Percentiles rank a stretch among this genome's conserved stretches.
Conservation (phyloP, 2,797 vertebrate genomes). For the Oryzias dopingdopingensis region DNA sequence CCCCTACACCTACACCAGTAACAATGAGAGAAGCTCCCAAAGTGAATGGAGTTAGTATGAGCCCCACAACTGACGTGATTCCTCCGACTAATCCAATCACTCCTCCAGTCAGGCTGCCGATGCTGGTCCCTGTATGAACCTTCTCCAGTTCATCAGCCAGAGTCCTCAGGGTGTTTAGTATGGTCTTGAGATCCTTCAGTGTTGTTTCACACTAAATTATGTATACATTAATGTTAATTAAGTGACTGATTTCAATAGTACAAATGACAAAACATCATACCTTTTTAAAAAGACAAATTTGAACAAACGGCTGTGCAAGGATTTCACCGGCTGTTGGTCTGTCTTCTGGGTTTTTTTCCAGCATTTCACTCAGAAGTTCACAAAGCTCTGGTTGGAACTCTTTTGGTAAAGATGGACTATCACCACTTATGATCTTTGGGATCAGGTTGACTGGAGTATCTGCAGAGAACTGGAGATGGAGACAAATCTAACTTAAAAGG, state of each 20-base stretch:
- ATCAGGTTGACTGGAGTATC: neutral
- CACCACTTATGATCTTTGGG: too few relatives aligned
- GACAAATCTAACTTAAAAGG: neutral
- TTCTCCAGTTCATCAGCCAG: slow-evolving; percentile 24
- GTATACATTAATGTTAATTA: neutral
- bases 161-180: neutral
- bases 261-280: neutral
- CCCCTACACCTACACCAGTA: slow-evolving; percentile 33
- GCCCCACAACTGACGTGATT: slow-evolving; percentile 41
- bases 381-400: neutral
- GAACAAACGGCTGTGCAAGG: neutral
- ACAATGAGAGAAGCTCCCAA: slow-evolving; percentile 54
- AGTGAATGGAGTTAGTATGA: slow-evolving; percentile 47
- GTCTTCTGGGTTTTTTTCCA: slow-evolving; percentile 1
- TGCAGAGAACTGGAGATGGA: slow-evolving; percentile 18
- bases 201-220: slow-evolving; percentile 7
- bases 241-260: neutral
- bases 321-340: slow-evolving; percentile 17
- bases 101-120: slow-evolving; percentile 17
- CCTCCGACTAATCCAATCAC: slow-evolving; percentile 40
- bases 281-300: neutral
- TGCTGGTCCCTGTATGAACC: slow-evolving; percentile 9
- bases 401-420: too few relatives aligned
- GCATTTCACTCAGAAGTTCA: slow-evolving; percentile 5
- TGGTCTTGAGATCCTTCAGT: neutral